Base-by-base conservation (phyloP, 2,797 vertebrate species). In the Pseudocheirus occidentalis region DNA sequence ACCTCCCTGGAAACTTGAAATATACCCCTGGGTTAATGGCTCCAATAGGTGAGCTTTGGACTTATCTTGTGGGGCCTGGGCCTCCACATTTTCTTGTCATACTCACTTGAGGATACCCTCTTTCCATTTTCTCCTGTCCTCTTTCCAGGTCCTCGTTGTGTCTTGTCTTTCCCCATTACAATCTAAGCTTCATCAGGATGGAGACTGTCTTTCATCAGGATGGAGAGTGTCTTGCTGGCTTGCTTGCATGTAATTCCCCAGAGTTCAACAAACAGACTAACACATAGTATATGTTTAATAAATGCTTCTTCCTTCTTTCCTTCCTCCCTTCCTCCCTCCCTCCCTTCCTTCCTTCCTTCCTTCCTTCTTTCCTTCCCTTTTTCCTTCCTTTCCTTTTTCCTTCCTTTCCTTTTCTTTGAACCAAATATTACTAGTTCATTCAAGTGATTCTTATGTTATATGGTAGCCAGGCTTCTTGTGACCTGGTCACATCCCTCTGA, bases 321-420 rank as follows among this genome's bases (percentile, higher is more conserved):
- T 18, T 52, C 11, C 4, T 90, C 28, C 56, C 16, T 5, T 40
- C 24, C 31, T 7, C 29, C 46, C 28, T 34, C 40, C 57, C 1
- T 4, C 9, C 12, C 12, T 14, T 4, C 59, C 4, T 34, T 4
- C 11, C 4, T 12, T 2, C 11, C 28, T 62, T 4, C 4, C 10
- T 34, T 31, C 31, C 31, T 14, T 16, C 29, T 0, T 11, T 31
- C 31, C 31, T 14, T 73, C 4, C 1, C 2, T 66, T 16, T 5
- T 34, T 66, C 31, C 1, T 2, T n/a, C 5, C 31, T 14, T 16
- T 13, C 14, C 2, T n/a, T 34, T 11, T 16, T 34, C 34, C 1
- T 66, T n/a, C 62, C 34, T n/a, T 66, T 34, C 4, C 12, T 66
- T 58, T 58, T 31, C 29, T 59, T 59, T 59, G 29, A 59, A 31